These are phyloP conservation scores for Heliconius charithonia DNA, from an alignment of 2,888 invertebrate species.

Conservation along the genomic window DNA sequence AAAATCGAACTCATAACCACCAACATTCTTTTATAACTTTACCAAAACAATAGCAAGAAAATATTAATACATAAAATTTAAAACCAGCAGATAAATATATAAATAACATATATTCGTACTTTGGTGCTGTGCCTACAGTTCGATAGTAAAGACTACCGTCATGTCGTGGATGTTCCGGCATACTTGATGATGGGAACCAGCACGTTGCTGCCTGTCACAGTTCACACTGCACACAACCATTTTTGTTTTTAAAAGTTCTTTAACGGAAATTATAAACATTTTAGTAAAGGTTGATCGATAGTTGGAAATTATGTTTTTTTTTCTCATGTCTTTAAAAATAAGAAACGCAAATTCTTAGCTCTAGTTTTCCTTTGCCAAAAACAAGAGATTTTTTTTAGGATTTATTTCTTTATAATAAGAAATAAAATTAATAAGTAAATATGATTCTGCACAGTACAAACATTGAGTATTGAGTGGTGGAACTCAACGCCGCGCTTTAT, in stretches of 20 bases:
- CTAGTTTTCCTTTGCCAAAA: too few species aligned
- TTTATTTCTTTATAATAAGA: too few species aligned
- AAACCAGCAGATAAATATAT: not conserved
- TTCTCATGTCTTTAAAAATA: too few species aligned
- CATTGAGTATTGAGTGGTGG: too few species aligned
- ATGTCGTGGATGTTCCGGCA: conserved; percentile 50
- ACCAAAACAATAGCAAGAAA: not conserved
- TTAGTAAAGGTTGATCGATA: not conserved
- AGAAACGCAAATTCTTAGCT: not conserved
- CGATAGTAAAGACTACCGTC: conserved; percentile 17
- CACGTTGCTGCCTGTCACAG: conserved; percentile 17
- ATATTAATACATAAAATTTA: not conserved
- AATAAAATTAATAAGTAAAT: too few species aligned
- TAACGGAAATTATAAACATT: not conserved
- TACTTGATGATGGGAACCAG: conserved; percentile 70
- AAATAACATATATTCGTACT: not conserved
- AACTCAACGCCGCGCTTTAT: too few species aligned
- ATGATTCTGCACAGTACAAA: too few species aligned
- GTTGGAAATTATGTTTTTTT: not conserved
- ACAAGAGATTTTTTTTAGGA: too few species aligned
- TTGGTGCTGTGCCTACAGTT: not conserved
- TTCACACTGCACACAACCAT: not conserved
- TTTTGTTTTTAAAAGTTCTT: not conserved
- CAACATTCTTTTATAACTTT: too few species aligned
- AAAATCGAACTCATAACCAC: too few species aligned